Conservation (phyloP, 37 sponge, comb jelly and placozoan species). For the Diacarnus erythraeanus region DNA sequence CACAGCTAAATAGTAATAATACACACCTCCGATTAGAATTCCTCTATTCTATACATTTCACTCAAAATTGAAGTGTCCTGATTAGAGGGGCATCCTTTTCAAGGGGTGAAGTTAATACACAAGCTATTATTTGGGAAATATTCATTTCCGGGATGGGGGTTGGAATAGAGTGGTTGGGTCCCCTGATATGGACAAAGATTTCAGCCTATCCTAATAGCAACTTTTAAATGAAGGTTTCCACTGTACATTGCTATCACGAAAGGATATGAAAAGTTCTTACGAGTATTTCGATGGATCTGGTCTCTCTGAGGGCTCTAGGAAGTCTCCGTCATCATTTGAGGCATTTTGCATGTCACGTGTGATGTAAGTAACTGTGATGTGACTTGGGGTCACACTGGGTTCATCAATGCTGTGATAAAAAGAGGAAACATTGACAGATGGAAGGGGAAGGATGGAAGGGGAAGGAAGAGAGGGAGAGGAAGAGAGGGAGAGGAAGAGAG, state of each 20-base stretch:
- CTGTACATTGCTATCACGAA: background rate
- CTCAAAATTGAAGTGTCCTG: too few relatives aligned
- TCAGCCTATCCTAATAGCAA: too few relatives aligned
- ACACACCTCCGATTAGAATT: too few relatives aligned
- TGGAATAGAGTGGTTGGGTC: too few relatives aligned
- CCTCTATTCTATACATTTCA: too few relatives aligned
- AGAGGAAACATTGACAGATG: too few relatives aligned
- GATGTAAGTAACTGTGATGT: slow-evolving; percentile 30
- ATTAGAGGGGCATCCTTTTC: too few relatives aligned
- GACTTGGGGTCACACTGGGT: slow-evolving; percentile 6
- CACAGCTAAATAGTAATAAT: too few relatives aligned
- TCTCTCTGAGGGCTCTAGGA: background rate
- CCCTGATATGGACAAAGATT: too few relatives aligned
- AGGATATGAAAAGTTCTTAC: background rate
- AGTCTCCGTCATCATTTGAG: slow-evolving; percentile 9
- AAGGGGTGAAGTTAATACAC: too few relatives aligned
- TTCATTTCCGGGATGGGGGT: background rate
- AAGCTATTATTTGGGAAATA: background rate
- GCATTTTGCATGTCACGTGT: background rate
- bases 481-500: slow-evolving; percentile 33
- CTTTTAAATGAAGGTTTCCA: too few relatives aligned
- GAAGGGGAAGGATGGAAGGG: background rate
- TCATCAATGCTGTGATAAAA: too few relatives aligned
- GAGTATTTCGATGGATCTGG: background rate
- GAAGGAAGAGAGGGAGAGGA: slow-evolving; percentile 25